Evolutionary conservation across 2,888 invertebrate species (phyloP).

Genomic region (Clostera curtula): DNA sequence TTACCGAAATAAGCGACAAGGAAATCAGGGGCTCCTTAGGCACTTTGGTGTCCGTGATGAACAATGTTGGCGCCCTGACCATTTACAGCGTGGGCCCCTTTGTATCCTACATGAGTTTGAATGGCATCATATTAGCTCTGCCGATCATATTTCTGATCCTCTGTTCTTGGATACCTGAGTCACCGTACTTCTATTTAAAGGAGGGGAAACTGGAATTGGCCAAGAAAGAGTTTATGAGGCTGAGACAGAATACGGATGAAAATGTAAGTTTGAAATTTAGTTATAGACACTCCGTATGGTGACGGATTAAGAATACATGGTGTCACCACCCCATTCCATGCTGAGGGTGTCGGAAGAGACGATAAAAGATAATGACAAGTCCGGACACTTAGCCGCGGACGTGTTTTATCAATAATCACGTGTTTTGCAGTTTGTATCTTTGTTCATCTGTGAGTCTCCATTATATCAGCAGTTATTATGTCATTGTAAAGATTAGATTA

Average conservation of each 20-base stretch:
- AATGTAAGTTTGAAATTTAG: slow-evolving; percentile 32
- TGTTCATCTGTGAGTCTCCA: no score
- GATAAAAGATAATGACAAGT: no score
- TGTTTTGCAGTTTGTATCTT: no score
- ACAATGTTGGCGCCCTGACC: slow-evolving; percentile 56
- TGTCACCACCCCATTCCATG: no score
- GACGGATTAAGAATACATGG: no score
- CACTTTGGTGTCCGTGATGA: slow-evolving; percentile 66
- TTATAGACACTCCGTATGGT: not conserved
- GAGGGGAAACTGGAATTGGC: slow-evolving; percentile 63
- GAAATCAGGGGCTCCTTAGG: slow-evolving; percentile 64
- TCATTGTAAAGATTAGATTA: no score
- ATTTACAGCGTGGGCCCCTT: slow-evolving; percentile 66
- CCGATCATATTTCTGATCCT: slow-evolving; percentile 61
- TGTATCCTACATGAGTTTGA: slow-evolving; percentile 54
- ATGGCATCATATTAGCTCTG: slow-evolving; percentile 60
- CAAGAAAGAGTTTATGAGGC: slow-evolving; percentile 46
- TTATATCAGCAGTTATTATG: no score
- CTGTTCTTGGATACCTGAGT: slow-evolving; percentile 76
- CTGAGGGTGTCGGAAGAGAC: no score
- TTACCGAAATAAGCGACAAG: slow-evolving; percentile 70
- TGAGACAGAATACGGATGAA: slow-evolving; percentile 60
- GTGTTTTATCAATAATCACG: no score
- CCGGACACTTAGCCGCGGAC: no score
- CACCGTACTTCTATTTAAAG: slow-evolving; percentile 76